Conservation (phyloP, 2,113 vertebrate genomes). For the Mobula hypostoma region DNA sequence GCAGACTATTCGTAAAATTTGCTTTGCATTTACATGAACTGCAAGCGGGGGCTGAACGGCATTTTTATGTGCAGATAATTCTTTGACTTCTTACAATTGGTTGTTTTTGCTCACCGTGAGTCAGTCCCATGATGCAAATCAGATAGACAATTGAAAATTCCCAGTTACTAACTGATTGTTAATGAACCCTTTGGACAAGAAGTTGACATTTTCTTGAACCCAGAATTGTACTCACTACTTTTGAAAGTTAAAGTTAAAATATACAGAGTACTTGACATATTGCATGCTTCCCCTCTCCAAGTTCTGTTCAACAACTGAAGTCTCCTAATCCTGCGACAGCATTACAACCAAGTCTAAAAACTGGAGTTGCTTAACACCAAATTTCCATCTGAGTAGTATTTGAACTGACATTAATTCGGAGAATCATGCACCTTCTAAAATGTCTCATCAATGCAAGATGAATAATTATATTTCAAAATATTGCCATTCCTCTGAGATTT, state of each 20-base stretch:
- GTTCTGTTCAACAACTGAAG: not conserved
- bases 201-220: not conserved
- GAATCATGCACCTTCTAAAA: not conserved
- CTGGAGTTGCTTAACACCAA: not conserved
- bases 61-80: not conserved
- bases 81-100: not conserved
- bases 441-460: not conserved
- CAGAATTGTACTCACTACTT: not conserved
- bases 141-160: not conserved
- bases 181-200: not conserved
- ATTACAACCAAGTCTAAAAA: not conserved
- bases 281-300: not conserved
- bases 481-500: not conserved
- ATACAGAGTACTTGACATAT: not conserved
- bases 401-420: not conserved
- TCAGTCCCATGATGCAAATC: not conserved
- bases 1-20: not conserved
- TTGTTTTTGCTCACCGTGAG: not conserved
- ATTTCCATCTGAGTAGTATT: not conserved
- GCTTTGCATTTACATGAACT: not conserved
- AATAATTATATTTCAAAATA: not conserved
- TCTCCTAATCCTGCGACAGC: not conserved
- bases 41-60: not conserved
- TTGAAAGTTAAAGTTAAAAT: not conserved
- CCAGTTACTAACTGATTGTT: not conserved